Base-by-base conservation (phyloP, 2,888 invertebrate species). In the Trissoscelio sp. region DNA sequence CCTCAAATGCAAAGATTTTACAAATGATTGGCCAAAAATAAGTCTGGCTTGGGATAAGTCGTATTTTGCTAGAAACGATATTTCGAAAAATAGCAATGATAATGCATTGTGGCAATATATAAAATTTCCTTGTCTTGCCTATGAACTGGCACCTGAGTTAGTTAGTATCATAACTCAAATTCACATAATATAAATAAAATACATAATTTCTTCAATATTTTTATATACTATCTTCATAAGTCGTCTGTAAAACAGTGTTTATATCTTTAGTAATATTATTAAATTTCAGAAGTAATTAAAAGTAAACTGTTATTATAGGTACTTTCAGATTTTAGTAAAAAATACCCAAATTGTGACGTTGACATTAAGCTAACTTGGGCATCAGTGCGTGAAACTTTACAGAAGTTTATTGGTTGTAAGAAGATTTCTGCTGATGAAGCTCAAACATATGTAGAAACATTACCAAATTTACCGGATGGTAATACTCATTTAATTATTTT, bases 301-400 rank as follows among this genome's bases (percentile, higher is more conserved):
- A 14, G 3, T 44, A 14, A 16, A 44, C n/a, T 44, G 14, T 22
- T 60, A 22, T 39, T 58, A 58, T 22, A 58, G 58, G 39, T 58
- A 58, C 22, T n/a, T 2, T 58, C 58, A 22, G 58, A 60, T 60
- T 42, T 44, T 44, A 28, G 14, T 28, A 24, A 44, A 60, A 60
- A 44, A 16, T 60, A 20, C 12, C 60, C 60, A 16, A 9, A 24
- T 6, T n/a, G 3, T 28, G 14, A 28, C 6, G 11, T 4, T 18
- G 16, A 44, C 28, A 39, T 60, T 1, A 39, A 14, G 0, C 44
- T 44, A 6, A 2, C 16, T 5, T 60, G 60, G 60, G 2, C 9
- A 28, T 11, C 42, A 44, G 3, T 42, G 28, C 24, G 28, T 11
- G 3, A 42, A 1, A 20, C n/a, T 24, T 11, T 60, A 5, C 14